Percentiles rank a stretch among this genome's conserved stretches.
phyloP scores from a whole-genome alignment of 2,113 vertebrate genomes.

The Ahaetulla prasina region DNA sequence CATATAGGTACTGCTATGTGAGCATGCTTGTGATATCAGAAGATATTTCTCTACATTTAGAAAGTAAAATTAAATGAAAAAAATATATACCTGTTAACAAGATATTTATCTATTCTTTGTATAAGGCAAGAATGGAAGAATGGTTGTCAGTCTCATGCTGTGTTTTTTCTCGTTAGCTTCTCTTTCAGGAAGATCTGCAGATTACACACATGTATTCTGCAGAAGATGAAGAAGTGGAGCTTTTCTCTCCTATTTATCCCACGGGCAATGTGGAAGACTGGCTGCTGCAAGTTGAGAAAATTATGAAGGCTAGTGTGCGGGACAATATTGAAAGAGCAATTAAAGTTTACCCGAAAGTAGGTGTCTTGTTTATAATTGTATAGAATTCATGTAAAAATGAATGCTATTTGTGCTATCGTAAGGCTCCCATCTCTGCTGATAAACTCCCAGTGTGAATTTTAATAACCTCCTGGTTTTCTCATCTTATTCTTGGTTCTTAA shows the following conservation, averaged over 20 bases:
- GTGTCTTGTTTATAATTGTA: not conserved
- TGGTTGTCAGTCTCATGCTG: slow-evolving; percentile 25
- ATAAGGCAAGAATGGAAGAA: not conserved
- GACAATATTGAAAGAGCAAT: slow-evolving; percentile 80
- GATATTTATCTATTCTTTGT: not conserved
- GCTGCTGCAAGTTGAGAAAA: slow-evolving; percentile 83
- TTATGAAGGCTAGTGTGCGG: slow-evolving; percentile 82
- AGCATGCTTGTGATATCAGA: not conserved
- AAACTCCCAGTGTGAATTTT: not conserved
- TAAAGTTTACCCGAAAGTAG: slow-evolving; percentile 76
- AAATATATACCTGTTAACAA: not conserved
- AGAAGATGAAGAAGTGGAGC: slow-evolving; percentile 85
- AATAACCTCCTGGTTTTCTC: slow-evolving; percentile 18
- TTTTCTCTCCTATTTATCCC: slow-evolving; percentile 71
- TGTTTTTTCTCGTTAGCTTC: slow-evolving; percentile 68
- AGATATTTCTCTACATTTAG: not conserved
- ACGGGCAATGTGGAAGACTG: slow-evolving; percentile 85
- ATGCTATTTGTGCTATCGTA: not conserved
- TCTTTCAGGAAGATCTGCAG: slow-evolving; percentile 83
- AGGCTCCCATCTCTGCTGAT: not conserved
- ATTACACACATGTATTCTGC: slow-evolving; percentile 92
- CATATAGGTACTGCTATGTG: not conserved
- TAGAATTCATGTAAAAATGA: not conserved
- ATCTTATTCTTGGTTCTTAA: not conserved
- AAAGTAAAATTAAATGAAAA: not conserved